Conservation (phyloP, 2,113 vertebrate species). For the Pipra filicauda region DNA sequence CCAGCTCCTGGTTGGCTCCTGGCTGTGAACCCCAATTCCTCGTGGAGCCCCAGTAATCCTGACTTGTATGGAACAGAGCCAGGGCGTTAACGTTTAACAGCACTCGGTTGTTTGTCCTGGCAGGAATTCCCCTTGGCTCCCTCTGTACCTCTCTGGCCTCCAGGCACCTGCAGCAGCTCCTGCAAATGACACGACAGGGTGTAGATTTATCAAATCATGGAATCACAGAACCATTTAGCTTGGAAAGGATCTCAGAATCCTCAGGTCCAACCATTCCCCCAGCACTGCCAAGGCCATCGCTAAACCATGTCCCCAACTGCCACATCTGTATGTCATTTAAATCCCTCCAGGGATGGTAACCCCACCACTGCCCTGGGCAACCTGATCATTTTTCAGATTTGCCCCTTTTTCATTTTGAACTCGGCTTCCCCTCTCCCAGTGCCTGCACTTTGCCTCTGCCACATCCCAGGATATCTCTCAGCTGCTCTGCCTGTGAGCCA, state of each 20-base stretch:
- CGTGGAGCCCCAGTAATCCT: background rate
- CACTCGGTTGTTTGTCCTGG: background rate
- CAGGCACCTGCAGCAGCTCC: background rate
- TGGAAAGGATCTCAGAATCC: background rate
- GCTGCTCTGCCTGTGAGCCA: background rate
- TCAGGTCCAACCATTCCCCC: background rate
- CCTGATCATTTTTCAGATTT: background rate
- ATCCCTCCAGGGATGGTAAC: background rate
- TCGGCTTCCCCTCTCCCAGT: rapidly evolving
- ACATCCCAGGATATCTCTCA: background rate
- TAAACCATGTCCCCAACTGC: background rate
- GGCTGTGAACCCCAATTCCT: background rate
- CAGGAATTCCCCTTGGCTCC: constrained; percentile 25
- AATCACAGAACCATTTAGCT: background rate
- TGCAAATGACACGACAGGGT: background rate
- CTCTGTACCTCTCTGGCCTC: background rate
- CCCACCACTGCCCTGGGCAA: background rate
- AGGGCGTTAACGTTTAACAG: background rate
- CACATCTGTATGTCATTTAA: background rate
- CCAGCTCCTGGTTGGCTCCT: background rate
- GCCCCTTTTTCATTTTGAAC: background rate
- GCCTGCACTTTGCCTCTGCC: background rate
- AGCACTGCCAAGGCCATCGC: background rate
- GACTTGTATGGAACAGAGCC: background rate
- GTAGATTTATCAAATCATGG: background rate